These are phyloP conservation scores for Paracentrotus lividus DNA, from an alignment of 53 echinoderm and acorn worm genomes.

Conservation along the genomic window DNA sequence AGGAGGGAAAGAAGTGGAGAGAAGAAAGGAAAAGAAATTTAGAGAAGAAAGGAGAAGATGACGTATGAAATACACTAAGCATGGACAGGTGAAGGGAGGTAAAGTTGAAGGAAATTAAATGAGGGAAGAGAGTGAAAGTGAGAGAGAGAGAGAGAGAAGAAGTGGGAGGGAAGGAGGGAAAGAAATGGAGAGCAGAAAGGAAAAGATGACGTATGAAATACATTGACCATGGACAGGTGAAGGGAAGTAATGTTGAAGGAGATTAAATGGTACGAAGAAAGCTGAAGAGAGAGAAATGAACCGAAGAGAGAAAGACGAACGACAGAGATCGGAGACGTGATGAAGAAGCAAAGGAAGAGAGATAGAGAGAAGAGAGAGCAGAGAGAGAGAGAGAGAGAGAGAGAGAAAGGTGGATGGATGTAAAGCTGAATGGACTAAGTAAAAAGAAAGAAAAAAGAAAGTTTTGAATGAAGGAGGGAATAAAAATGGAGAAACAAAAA, in stretches of 20 bases:
- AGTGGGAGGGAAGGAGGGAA: neutral
- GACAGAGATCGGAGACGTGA: neutral
- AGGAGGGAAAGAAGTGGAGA: neutral
- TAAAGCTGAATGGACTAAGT: too few relatives aligned
- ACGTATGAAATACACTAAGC: too few relatives aligned
- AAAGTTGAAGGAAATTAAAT: too few relatives aligned
- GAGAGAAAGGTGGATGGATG: neutral
- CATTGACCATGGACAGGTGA: too few relatives aligned
- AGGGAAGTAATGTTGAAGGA: too few relatives aligned
- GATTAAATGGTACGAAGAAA: too few relatives aligned
- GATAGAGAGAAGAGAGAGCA: neutral
- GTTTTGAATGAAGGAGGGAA: too few relatives aligned
- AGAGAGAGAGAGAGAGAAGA: neutral
- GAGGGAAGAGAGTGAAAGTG: neutral
- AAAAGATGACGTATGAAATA: too few relatives aligned
- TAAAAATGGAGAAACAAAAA: neutral
- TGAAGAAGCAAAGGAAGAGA: too few relatives aligned
- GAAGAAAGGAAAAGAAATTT: neutral
- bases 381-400: constrained; percentile 30
- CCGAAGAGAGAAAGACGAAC: neutral
- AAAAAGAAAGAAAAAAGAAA: too few relatives aligned
- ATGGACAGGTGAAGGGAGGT: neutral
- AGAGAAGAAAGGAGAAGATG: neutral
- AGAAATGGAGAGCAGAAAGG: too few relatives aligned
- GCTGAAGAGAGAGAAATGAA: neutral